Percentiles rank a stretch among this genome's conserved stretches.
These are phyloP conservation scores for Petrocephalus microphthalmus DNA, from an alignment of 2,113 vertebrate species.

Conservation along the genomic window DNA sequence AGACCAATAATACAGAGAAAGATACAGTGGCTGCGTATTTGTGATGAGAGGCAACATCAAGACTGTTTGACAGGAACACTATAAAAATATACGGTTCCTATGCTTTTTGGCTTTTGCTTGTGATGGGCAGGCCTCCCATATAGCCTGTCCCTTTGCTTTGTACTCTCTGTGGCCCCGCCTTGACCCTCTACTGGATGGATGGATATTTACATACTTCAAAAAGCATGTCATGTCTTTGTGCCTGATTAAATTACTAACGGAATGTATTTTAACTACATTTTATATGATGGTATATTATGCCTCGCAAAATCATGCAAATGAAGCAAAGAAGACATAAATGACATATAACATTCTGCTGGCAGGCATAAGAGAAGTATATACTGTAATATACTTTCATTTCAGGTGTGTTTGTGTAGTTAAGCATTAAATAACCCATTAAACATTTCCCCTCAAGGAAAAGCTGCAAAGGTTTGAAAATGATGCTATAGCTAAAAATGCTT, in stretches of 20 bases:
- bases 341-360: not conserved
- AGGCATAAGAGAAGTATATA: not conserved
- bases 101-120: not conserved
- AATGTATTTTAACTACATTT: not conserved
- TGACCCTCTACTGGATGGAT: not conserved
- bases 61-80: not conserved
- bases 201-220: not conserved
- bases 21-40: not conserved
- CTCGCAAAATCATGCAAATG: not conserved
- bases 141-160: not conserved
- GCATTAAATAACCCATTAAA: not conserved
- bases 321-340: not conserved
- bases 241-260: not conserved
- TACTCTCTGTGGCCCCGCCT: not conserved
- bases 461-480: not conserved
- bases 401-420: not conserved
- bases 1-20: not conserved
- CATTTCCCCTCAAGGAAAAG: not conserved
- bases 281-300: not conserved
- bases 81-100: not conserved
- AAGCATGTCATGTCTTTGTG: not conserved
- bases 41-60: not conserved
- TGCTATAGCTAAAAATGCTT: not conserved
- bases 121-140: not conserved
- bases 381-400: not conserved